These are phyloP conservation scores for Choloepus didactylus DNA, from an alignment of 2,797 vertebrate species.

Conservation along the genomic window DNA sequence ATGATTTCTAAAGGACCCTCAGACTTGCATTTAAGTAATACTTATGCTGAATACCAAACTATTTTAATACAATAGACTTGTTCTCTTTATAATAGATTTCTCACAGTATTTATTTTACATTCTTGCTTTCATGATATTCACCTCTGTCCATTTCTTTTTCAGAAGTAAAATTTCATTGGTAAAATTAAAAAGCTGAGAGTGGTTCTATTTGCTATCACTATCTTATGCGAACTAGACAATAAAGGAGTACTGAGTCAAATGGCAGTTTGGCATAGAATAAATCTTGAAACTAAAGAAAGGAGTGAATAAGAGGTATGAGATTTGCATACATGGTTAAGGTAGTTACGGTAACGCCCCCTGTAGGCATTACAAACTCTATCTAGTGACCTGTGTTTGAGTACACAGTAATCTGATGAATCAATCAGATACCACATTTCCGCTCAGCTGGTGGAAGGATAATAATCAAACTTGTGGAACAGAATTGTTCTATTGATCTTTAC, in stretches of 20 bases:
- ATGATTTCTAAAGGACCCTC: neutral
- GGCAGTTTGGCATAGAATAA: constrained; percentile 19
- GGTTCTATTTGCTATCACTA: neutral
- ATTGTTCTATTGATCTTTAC: constrained; percentile 82
- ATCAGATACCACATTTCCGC: constrained; percentile 73
- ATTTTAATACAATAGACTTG: neutral
- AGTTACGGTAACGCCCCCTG: neutral
- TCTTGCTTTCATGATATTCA: neutral
- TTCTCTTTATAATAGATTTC: neutral
- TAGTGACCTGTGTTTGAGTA: constrained; percentile 51
- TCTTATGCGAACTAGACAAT: neutral
- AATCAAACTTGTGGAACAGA: constrained; percentile 74
- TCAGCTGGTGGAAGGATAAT: constrained; percentile 63
- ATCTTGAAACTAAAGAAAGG: neutral
- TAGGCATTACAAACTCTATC: neutral
- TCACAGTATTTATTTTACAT: neutral
- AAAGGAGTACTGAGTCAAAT: constrained; percentile 15
- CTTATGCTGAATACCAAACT: neutral
- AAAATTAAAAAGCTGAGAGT: neutral
- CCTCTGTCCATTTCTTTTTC: neutral
- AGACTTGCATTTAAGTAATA: neutral
- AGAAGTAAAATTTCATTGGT: neutral
- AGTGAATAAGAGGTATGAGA: neutral
- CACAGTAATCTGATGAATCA: constrained; percentile 74
- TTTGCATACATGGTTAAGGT: constrained; percentile 21